A percentile compares a stretch with the other conserved stretches of the same genome.
Evolutionary conservation across 2,888 invertebrate species (phyloP).

Genomic region (Ichneumon xanthorius): DNA sequence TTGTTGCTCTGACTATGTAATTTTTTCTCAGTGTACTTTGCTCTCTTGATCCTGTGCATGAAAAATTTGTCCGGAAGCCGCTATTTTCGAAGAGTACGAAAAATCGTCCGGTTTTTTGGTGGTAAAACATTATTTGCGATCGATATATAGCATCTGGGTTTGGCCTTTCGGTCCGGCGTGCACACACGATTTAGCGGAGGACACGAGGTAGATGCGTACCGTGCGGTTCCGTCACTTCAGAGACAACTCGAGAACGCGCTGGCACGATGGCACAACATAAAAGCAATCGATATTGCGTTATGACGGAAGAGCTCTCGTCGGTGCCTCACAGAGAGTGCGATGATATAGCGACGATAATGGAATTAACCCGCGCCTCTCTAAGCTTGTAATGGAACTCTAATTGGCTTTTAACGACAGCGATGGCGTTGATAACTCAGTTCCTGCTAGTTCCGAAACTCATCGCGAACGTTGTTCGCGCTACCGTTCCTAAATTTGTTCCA

Average conservation of each 20-base stretch:
- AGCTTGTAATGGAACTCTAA: conserved; percentile 85
- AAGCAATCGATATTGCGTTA: conserved; percentile 80
- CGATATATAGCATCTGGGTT: background rate
- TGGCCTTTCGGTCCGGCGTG: background rate
- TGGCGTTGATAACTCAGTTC: conserved; percentile 83
- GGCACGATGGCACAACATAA: conserved; percentile 63
- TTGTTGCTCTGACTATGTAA: no score
- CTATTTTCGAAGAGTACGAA: background rate
- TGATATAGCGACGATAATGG: conserved; percentile 76
- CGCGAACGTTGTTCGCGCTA: conserved; percentile 56
- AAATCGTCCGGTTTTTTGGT: background rate
- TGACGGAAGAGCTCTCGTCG: conserved; percentile 70
- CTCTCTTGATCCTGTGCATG: background rate
- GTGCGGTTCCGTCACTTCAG: conserved; percentile 62
- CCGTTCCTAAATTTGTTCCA: background rate
- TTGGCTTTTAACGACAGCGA: conserved; percentile 84
- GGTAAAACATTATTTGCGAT: background rate
- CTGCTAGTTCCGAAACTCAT: conserved; percentile 77
- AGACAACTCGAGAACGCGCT: conserved; percentile 57
- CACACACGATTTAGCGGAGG: conserved; percentile 37
- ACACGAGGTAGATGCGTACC: conserved; percentile 44
- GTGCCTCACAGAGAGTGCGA: conserved; percentile 73
- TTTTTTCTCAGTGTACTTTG: no score
- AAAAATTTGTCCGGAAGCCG: background rate
- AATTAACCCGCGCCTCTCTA: conserved; percentile 81